A percentile compares a stretch with the other conserved stretches of the same genome.
These are phyloP conservation scores for Macrotrachela quadricornifera DNA, from an alignment of 1,140 invertebrate genomes.

Conservation along the genomic window DNA sequence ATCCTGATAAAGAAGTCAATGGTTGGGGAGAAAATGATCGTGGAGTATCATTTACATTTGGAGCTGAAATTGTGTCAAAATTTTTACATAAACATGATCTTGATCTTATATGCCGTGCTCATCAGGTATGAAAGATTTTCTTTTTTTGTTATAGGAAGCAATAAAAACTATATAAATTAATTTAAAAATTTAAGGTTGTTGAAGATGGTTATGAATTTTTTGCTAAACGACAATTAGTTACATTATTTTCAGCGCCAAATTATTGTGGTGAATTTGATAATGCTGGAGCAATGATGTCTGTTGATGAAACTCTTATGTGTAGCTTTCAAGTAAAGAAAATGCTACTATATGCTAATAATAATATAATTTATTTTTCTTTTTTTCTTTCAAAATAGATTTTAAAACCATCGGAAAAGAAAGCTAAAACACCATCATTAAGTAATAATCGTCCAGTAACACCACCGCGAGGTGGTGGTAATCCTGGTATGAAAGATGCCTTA, in stretches of 20 bases:
- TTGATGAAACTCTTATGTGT: constrained; percentile 97
- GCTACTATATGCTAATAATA: not conserved
- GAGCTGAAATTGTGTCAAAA: constrained; percentile 38
- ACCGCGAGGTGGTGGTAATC: constrained; percentile 38
- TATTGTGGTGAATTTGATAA: constrained; percentile 99
- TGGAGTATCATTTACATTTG: constrained; percentile 37
- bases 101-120: constrained; percentile 37
- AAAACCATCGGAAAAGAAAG: constrained; percentile 23
- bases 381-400: not conserved
- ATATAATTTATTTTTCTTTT: not conserved
- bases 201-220: constrained; percentile 98
- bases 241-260: constrained; percentile 81
- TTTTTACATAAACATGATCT: constrained; percentile 38
- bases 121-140: constrained; percentile 20
- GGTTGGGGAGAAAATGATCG: constrained; percentile 40
- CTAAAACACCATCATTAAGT: constrained; percentile 79
- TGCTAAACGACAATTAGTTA: constrained; percentile 86
- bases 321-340: constrained; percentile 45
- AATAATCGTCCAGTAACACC: constrained; percentile 39
- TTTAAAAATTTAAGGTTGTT: constrained; percentile 33
- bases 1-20: constrained; percentile 37
- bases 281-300: constrained; percentile 98
- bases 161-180: no score
- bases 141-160: no score
- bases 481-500: no score